A percentile compares a stretch with the other conserved stretches of the same genome.
Evolutionary conservation across 2,797 vertebrate species (phyloP).

Genomic region (Rhinophrynus dorsalis): DNA sequence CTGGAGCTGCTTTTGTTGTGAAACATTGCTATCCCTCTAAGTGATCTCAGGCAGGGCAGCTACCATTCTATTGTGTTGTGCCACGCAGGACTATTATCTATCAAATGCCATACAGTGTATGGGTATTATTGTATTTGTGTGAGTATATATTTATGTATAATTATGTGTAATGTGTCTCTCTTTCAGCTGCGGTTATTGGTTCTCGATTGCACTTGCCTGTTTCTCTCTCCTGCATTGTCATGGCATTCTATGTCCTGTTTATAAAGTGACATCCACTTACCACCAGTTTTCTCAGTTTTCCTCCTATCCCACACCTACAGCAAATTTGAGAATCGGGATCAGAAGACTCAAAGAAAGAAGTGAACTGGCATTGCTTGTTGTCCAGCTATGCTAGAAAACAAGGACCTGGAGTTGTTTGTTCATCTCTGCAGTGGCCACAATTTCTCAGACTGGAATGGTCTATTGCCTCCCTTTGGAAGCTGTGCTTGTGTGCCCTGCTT

Average conservation of each 20-base stretch:
- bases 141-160: no score
- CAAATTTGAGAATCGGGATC: background rate
- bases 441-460: background rate
- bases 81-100: no score
- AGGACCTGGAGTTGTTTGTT: background rate
- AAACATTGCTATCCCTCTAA: no score
- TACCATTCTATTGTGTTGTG: no score
- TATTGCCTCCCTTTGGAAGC: background rate
- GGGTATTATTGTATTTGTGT: no score
- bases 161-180: background rate
- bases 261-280: constrained; percentile 77
- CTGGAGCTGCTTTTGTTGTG: no score
- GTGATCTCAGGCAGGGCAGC: no score
- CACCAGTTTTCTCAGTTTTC: background rate
- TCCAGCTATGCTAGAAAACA: background rate
- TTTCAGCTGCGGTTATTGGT: constrained; percentile 86
- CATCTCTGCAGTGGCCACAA: background rate
- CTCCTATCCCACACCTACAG: background rate
- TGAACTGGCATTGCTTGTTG: background rate
- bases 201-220: constrained; percentile 86
- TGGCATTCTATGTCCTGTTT: constrained; percentile 88
- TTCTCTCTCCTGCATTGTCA: constrained; percentile 79
- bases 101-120: no score
- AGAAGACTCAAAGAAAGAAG: background rate
- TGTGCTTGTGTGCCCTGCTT: background rate